Evolutionary conservation across 2,797 vertebrate genomes (phyloP), one percentile per base, ranked within the genome.

Genomic region (Cyprinodon diabolis): DNA sequence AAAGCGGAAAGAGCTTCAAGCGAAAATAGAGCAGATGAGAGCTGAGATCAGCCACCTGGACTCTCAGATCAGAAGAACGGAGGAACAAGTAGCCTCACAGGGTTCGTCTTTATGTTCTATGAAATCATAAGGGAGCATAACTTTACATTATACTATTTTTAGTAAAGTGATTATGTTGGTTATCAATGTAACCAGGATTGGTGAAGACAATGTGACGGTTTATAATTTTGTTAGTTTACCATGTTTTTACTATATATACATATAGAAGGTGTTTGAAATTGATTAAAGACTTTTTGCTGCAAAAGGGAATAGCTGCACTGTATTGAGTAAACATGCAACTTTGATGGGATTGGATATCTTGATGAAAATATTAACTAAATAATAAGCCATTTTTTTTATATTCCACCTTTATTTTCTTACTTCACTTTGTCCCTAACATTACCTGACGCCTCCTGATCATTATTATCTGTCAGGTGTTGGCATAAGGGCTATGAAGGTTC

Each of bases 41-140:
- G 76, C 81, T 12, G 95, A 96, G 71, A 92, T 96, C 55, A 70
- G 76, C 80, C 90, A 95, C 52, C 84, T 96, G 84, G 93, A 95
- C 77, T 90, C 90, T 79, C 94, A 95, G 84, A 94, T 95, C 70
- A 89, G 80, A 63, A 91, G 87, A 72, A 90, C 92, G 10, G 94
- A 96, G 78, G 91, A 91, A 25, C 94, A 95, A 73, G 65, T 95
- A 49, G 83, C 85, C n/a, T 66, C 79, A 69, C 91, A 93, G 78
- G 95, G 95, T 96, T 58, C 79, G 78, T 72, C 47, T 30, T 35
- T 19, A 55, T 45, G 4, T 10, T 6, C 13, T 51, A 12, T 48
- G 11, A 14, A 15, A 45, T 75, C 56, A n/a, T 6, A 10, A 19
- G 45, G 11, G n/a, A 65, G n/a, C 23, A 37, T 43, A 43, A 62